These are phyloP conservation scores for Platycercus adscitus DNA, from an alignment of 2,113 vertebrate species.

Conservation along the genomic window DNA sequence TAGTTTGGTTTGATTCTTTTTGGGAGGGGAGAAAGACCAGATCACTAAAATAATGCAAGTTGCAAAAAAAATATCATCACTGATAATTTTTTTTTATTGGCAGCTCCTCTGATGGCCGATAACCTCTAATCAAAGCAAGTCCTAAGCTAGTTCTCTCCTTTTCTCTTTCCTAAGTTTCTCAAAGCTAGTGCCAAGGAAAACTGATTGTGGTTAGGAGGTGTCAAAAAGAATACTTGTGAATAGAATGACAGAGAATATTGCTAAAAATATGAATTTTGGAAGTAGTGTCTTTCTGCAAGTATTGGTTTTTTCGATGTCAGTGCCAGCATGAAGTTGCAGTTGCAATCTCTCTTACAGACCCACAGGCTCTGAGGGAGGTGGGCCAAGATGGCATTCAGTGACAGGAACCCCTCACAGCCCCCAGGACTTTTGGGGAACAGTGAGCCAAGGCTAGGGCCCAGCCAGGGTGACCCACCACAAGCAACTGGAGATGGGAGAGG, in stretches of 20 bases:
- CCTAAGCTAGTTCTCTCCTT: neutral
- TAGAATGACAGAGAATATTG: neutral
- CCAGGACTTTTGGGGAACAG: neutral
- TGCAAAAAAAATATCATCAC: neutral
- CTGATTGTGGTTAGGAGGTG: neutral
- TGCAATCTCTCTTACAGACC: neutral
- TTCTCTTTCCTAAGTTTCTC: neutral
- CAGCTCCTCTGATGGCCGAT: neutral
- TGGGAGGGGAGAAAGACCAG: too few species aligned
- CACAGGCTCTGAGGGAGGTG: neutral
- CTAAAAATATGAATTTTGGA: neutral
- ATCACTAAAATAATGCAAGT: neutral
- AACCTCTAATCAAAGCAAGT: neutral
- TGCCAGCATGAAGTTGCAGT: fast-evolving
- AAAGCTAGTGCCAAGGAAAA: neutral
- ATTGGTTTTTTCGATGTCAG: neutral
- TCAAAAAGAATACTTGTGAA: neutral
- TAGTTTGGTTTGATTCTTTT: neutral
- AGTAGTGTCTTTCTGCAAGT: neutral
- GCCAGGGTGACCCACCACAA: neutral
- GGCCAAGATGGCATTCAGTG: neutral
- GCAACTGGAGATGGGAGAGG: fast-evolving
- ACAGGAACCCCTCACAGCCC: neutral
- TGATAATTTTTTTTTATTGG: neutral
- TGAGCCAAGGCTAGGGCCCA: neutral